Evolutionary conservation across 2,797 vertebrate genomes (phyloP), one percentile per base, ranked within the genome.

Genomic region (Pantherophis alleghaniensis): DNA sequence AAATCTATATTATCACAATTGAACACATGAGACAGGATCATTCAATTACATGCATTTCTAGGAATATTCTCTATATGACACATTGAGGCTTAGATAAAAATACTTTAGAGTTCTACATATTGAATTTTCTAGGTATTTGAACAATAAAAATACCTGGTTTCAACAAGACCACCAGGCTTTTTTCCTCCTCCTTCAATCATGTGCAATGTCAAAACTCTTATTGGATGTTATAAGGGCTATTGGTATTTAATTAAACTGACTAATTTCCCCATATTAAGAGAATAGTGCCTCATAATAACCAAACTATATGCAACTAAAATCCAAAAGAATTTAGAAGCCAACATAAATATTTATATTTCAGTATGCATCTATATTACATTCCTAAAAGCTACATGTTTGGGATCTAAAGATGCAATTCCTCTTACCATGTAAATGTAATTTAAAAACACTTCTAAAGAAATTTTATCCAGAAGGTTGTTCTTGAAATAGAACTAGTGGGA

Each of bases 391-490:
- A 94, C 96, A 95, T 57, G 79, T 95, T 95, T 95, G 94, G 93
- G 93, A 91, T 9, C 94, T 90, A 94, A 96, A 97, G 96, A 95
- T 1, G 20, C 83, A 94, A 96, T 94, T 96, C 47, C 88, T 95
- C 28, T 95, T 94, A 95, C 88, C 95, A 66, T 79, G 91, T n/a
- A 96, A 96, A 94, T 94, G 87, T 20, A 91, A 94, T 96, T 95
- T 95, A 94, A 92, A 13, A 18, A 32, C 93, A 93, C 92, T 94
- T 94, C 96, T 92, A 92, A 95, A 96, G 94, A 94, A 90, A 89
- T 0, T 0, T 57, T 92, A 95, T 94, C 94, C 92, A 90, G 28
- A 95, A 89, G 53, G 94, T 94, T 93, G 94, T 92, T 95, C 86
- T 93, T 87, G 91, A 79, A 94, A 93, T 93, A 95, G 94, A 96